These are phyloP conservation scores for Chelmon rostratus DNA, from an alignment of 2,797 vertebrate species.

Conservation along the genomic window DNA sequence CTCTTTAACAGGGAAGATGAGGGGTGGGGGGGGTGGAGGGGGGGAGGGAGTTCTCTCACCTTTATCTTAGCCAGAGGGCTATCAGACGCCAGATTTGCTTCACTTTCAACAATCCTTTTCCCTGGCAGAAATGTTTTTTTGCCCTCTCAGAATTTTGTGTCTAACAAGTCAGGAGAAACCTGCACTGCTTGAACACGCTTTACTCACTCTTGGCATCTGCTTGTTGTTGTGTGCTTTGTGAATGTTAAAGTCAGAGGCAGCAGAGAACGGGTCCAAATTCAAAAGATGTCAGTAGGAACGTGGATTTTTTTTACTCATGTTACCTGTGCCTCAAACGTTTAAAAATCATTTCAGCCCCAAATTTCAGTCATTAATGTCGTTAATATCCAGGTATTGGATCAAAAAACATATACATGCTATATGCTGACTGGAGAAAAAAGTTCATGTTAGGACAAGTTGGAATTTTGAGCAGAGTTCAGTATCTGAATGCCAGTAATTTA, in stretches of 20 bases:
- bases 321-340: background rate
- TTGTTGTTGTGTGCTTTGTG: conserved; percentile 20
- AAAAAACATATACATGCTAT: background rate
- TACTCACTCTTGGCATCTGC: conserved; percentile 18
- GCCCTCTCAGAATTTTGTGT: conserved; percentile 14
- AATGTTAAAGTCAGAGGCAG: background rate
- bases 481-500: background rate
- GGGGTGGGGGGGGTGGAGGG: too few relatives aligned
- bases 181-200: conserved; percentile 28
- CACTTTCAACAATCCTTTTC: conserved; percentile 52
- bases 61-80: conserved; percentile 67
- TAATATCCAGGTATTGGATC: background rate
- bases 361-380: background rate
- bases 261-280: background rate
- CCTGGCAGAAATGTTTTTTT: conserved; percentile 32
- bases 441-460: background rate
- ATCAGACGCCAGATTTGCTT: conserved; percentile 59
- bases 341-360: background rate
- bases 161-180: conserved; percentile 31
- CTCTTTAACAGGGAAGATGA: conserved; percentile 52
- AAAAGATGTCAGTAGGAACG: background rate
- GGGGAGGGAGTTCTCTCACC: conserved; percentile 52
- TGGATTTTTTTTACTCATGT: background rate
- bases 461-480: background rate
- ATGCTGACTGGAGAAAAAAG: background rate